Evolutionary conservation across 2,888 invertebrate genomes (phyloP).

Genomic region (Perithous albicinctus): DNA sequence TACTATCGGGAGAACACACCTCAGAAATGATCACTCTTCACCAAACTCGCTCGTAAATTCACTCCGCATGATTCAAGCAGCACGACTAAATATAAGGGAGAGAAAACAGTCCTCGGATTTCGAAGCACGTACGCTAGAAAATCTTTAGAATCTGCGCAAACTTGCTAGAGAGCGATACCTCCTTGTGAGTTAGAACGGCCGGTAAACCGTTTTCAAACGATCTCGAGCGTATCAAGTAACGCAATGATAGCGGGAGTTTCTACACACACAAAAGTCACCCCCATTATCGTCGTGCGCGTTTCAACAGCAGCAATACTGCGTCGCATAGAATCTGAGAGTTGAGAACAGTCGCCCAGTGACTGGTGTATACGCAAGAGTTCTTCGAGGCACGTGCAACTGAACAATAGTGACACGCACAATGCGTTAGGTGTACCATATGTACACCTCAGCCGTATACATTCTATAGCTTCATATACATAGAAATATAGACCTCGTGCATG

Average conservation of each 20-base stretch:
- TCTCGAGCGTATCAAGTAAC: conserved; percentile 16
- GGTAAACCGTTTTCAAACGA: conserved; percentile 16
- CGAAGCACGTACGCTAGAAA: conserved; percentile 38
- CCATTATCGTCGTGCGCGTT: conserved; percentile 7
- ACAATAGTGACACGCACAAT: conserved; percentile 67
- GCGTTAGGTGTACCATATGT: conserved; percentile 61
- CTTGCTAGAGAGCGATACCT: conserved; percentile 4
- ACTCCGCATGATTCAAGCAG: background rate
- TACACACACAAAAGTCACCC: conserved; percentile 17
- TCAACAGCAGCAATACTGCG: conserved; percentile 13
- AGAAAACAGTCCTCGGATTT: conserved; percentile 7
- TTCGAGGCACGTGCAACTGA: conserved; percentile 56
- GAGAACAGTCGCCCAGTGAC: conserved; percentile 10
- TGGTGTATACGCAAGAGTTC: conserved; percentile 22
- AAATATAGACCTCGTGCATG: conserved; percentile 3
- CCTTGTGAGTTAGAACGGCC: background rate
- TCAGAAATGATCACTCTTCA: background rate
- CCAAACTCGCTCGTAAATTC: background rate
- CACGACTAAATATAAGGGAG: background rate
- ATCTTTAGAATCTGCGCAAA: conserved; percentile 15
- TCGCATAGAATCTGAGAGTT: conserved; percentile 18
- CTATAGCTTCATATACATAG: background rate
- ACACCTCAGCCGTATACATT: conserved; percentile 36
- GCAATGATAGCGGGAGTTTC: background rate
- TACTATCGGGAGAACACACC: background rate